Base-by-base conservation (phyloP, 2,113 vertebrate species). In the Percina caprodes region DNA sequence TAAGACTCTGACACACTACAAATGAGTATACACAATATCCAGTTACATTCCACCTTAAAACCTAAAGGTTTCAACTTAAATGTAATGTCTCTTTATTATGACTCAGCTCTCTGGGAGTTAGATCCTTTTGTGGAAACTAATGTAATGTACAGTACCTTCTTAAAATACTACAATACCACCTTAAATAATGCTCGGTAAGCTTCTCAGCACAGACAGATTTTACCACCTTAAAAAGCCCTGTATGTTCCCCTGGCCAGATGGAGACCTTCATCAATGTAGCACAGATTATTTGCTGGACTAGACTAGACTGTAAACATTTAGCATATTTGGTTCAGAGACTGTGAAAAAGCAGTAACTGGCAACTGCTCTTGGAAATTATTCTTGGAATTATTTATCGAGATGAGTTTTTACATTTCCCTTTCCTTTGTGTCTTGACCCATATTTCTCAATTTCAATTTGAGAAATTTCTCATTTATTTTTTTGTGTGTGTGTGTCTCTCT, bases 271-370 rank as follows among this genome's bases (percentile, higher is more conserved):
- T 65, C 0, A 72, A 79, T 79, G 33, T 58, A 2, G 18, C 55
- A 58, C 51, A 39, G 60, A 55, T 30, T 62, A 26, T 56, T 77
- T 26, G 7, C 60, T 23, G 6, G 48, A 35, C 46, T 11, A 33
- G 51, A 60, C 46, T 54, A n/a, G 69, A 58, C 59, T 48, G 55
- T 80, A 48, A 77, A 73, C 73, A 67, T 19, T 21, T 77, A 42
- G 48, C 63, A 35, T 21, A 14, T 72, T 67, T 24, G 6, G 58
- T 61, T 75, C 33, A 66, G n/a, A 65, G 59, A 15, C 30, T n/a
- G 6, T 26, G 60, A 79, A 23, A 18, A 51, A 35, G 13, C 1
- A 11, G 1, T 5, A 24, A 42, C n/a, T 67, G 18, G 46, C 55
- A 48, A 24, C 35, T 68, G 74, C 26, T 67, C 21, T 35, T 6